A percentile compares a stretch with the other conserved stretches of the same genome.
These are phyloP conservation scores for Atrichornis clamosus DNA, from an alignment of 2,113 vertebrate genomes.

Conservation along the genomic window DNA sequence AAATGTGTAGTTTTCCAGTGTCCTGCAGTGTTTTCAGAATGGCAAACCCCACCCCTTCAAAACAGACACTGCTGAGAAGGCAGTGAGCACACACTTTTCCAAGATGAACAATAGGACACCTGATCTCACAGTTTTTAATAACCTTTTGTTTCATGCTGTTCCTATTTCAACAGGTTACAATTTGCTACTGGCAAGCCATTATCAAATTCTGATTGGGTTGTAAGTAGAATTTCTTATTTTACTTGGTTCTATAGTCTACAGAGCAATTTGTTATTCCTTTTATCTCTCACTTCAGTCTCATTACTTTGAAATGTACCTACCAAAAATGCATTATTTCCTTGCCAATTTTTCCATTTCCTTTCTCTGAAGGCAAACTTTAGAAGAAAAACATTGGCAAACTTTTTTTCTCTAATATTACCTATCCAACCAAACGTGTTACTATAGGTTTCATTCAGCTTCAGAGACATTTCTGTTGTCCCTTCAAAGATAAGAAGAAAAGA, in stretches of 20 bases:
- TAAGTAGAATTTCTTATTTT: neutral
- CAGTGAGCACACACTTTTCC: neutral
- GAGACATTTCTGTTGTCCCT: neutral
- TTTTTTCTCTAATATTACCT: neutral
- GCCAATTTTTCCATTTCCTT: neutral
- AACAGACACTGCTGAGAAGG: neutral
- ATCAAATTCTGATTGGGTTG: neutral
- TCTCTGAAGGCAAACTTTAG: neutral
- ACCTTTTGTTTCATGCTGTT: neutral
- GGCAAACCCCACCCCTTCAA: neutral
- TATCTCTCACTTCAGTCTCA: neutral
- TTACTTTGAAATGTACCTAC: neutral
- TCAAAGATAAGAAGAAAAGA: neutral
- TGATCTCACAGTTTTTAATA: neutral
- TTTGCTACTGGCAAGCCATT: neutral
- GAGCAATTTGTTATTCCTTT: neutral
- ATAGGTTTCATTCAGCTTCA: neutral
- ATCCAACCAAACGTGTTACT: rapidly evolving
- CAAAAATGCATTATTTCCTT: neutral
- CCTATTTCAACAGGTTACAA: neutral
- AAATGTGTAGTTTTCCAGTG: neutral
- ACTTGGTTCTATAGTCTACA: neutral
- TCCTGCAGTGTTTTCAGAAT: neutral
- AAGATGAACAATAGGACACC: neutral
- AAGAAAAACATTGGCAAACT: neutral